These are phyloP conservation scores for Morelia viridis DNA, from an alignment of 2,797 vertebrate species.

Conservation along the genomic window DNA sequence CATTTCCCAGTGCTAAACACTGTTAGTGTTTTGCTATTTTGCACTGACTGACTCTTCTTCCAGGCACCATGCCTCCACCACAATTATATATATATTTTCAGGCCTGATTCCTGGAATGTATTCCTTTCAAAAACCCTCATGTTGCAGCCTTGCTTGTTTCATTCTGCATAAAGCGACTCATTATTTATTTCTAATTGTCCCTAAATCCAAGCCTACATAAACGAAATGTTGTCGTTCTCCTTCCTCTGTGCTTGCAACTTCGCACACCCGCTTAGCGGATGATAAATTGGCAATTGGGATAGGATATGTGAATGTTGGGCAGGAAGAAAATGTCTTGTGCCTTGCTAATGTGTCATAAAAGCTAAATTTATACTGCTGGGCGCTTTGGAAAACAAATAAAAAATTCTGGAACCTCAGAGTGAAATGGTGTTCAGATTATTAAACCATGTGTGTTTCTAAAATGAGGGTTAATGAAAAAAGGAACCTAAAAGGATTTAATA, in stretches of 20 bases:
- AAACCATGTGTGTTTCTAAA: neutral
- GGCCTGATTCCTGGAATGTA: too few species aligned
- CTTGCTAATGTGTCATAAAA: slow-evolving; percentile 17
- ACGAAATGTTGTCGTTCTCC: neutral
- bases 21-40: too few species aligned
- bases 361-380: slow-evolving; percentile 7
- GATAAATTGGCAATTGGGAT: neutral
- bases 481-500: neutral
- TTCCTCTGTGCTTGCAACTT: neutral
- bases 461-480: neutral
- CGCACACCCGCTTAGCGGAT: neutral
- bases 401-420: neutral
- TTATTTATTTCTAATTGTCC: neutral
- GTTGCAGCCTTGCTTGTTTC: neutral
- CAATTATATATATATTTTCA: too few species aligned
- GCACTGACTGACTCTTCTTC: too few species aligned
- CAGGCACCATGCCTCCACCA: too few species aligned
- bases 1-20: too few species aligned
- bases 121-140: neutral
- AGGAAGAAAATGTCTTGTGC: neutral
- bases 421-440: neutral
- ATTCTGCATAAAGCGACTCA: neutral
- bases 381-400: neutral
- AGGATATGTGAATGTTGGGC: neutral
- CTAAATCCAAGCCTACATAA: neutral